Percentiles rank a stretch among this genome's conserved stretches.
Conservation (phyloP, 1,140 invertebrate genomes). For the Mizuhopecten yessoensis region DNA sequence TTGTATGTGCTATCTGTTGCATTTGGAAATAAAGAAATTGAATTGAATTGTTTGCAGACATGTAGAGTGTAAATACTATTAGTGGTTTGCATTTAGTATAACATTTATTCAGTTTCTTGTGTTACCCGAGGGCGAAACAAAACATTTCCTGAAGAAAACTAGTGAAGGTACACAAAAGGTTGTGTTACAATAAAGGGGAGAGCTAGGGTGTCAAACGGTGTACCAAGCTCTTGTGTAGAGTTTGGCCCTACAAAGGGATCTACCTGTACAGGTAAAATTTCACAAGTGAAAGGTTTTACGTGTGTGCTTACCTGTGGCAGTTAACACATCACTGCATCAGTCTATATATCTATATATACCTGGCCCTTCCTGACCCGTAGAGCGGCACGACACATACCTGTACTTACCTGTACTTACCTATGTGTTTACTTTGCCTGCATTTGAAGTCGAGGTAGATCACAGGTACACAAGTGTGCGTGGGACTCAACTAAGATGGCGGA, state of each 20-base stretch:
- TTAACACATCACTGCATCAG: not conserved
- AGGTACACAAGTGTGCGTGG: not conserved
- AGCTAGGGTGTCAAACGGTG: not conserved
- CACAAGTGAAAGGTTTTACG: not conserved
- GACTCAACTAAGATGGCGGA: conserved; percentile 18
- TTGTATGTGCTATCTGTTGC: too few relatives aligned
- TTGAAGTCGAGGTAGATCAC: not conserved
- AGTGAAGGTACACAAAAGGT: too few relatives aligned
- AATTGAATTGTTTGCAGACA: too few relatives aligned
- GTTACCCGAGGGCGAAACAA: too few relatives aligned
- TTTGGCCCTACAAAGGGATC: not conserved
- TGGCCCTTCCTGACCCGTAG: not conserved
- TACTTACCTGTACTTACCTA: not conserved
- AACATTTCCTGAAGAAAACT: too few relatives aligned
- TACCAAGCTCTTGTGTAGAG: not conserved
- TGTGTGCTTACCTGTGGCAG: not conserved
- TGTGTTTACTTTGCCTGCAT: not conserved
- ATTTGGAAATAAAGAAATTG: too few relatives aligned
- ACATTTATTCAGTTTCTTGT: too few relatives aligned
- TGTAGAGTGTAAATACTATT: too few relatives aligned
- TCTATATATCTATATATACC: too few relatives aligned
- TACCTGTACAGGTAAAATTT: not conserved
- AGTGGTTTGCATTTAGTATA: too few relatives aligned
- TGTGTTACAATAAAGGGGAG: too few relatives aligned
- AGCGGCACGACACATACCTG: not conserved